Evolutionary conservation across 30 jellyfish, hydroid and myxozoan species (phyloP).

Genomic region (Morbakka virulenta): DNA sequence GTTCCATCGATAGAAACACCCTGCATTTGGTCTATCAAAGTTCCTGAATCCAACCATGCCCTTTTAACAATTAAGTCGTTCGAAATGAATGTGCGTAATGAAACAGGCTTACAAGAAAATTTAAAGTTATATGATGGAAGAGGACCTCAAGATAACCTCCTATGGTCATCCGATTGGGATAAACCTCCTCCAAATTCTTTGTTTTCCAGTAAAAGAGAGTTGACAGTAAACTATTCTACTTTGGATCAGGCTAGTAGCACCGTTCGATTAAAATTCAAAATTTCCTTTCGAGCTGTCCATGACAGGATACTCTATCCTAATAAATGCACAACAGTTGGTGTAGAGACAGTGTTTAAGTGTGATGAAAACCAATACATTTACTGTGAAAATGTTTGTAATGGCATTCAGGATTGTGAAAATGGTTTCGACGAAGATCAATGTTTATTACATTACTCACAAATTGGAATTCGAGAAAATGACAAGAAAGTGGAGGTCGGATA

Average conservation of each 20-base stretch:
- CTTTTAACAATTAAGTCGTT: constrained; percentile 40
- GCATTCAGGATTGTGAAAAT: constrained; percentile 74
- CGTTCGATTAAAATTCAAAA: constrained; percentile 24
- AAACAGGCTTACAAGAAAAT: constrained; percentile 24
- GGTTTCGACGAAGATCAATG: constrained; percentile 66
- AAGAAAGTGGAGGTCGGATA: background rate
- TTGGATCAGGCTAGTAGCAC: background rate
- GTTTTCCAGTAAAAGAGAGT: background rate
- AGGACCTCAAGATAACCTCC: background rate
- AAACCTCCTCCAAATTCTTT: constrained; percentile 35
- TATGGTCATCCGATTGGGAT: constrained; percentile 32
- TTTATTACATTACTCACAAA: background rate
- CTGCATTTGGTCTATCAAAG: constrained; percentile 76
- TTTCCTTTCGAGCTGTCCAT: constrained; percentile 56
- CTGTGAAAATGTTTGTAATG: constrained; percentile 73
- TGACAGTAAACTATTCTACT: constrained; percentile 30
- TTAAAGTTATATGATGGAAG: constrained; percentile 19
- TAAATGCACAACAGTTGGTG: constrained; percentile 53
- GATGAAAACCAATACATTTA: constrained; percentile 74
- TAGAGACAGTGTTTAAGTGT: constrained; percentile 52
- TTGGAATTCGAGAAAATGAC: background rate
- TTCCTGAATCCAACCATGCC: constrained; percentile 46
- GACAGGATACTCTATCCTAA: background rate
- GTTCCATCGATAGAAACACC: constrained; percentile 1
- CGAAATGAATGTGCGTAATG: constrained; percentile 4